Base-by-base conservation (phyloP, 2,888 invertebrate genomes). In the Celastrina argiolus region DNA sequence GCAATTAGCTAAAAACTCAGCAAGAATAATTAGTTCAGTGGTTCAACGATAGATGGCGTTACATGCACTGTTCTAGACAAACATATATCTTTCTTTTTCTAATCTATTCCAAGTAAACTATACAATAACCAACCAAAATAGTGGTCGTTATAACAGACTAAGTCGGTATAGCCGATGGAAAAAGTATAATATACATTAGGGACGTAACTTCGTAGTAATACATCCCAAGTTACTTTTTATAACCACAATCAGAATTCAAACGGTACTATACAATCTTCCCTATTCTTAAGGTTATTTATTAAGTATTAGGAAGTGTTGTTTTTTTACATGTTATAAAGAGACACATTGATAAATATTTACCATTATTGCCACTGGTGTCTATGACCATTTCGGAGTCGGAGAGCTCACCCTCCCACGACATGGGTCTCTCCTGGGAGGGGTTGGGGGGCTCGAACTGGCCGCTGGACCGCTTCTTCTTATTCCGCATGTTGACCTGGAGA, bases 321-420 rank as follows among this genome's bases (percentile, higher is more conserved):
- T 31, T 31, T 31, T 31, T 31, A 2, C 31, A 41, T 16, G 16
- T 16, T 16, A 41, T 18, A 18, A 14, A 26, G 6, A 14, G 10
- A 66, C 2, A 26, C 10, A 18, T 6, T 1, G 18, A n/a, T n/a
- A 3, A 8, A 7, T 65, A 69, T 77, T 76, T 68, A 88, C 90
- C 89, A 69, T 89, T 89, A 70, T 81, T 85, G 14, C 79, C 81
- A 69, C 84, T 86, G 10, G 91, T 90, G 74, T 91, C 90, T 70
- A 91, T 90, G 69, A 91, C 90, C 86, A 93, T 93, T 73, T 97
- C 97, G n/a, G 95, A 94, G 80, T 97, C 97, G 1, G 97, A 97
- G 12, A 97, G 92, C 82, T 97, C 97, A 8, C 97, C 97, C 83
- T 97, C 97, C 97, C 97, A 97, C 7, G 97, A 97, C 97, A 98